These are phyloP conservation scores for Apamea monoglypha DNA, from an alignment of 2,888 invertebrate genomes.

Conservation along the genomic window DNA sequence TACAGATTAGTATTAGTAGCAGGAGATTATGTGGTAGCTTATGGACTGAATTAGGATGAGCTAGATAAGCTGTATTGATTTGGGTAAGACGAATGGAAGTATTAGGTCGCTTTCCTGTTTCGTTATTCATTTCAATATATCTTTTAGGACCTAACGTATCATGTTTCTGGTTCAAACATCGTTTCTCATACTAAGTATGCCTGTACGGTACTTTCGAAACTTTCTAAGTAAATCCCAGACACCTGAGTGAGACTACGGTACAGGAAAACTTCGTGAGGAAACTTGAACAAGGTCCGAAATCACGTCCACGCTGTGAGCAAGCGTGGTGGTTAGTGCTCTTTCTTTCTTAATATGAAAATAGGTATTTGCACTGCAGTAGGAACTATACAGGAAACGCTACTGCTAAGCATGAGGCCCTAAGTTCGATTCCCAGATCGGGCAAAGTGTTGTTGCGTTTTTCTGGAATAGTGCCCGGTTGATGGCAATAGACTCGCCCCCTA, in stretches of 20 bases:
- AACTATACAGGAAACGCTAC: neutral
- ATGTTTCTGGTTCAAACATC: neutral
- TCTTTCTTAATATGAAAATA: no score
- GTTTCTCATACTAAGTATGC: neutral
- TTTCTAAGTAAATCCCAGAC: constrained; percentile 8
- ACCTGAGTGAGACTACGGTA: no score
- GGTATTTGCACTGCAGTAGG: neutral
- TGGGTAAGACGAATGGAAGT: neutral
- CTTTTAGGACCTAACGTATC: neutral
- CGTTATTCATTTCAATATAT: neutral
- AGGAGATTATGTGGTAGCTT: constrained; percentile 22
- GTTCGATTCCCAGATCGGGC: no score
- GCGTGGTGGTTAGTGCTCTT: neutral
- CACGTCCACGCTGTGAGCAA: neutral
- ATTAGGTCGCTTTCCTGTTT: neutral
- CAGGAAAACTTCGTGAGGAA: neutral
- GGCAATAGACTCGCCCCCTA: neutral
- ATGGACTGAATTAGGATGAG: constrained; percentile 19
- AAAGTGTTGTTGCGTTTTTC: neutral
- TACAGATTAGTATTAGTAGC: constrained; percentile 6
- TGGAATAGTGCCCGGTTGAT: neutral
- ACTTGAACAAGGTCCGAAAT: constrained; percentile 2
- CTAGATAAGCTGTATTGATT: constrained; percentile 21
- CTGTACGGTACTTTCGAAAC: neutral
- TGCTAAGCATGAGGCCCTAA: neutral